These are phyloP conservation scores for Pelecanoides urinatrix DNA, from an alignment of 2,113 vertebrate genomes.

Conservation along the genomic window DNA sequence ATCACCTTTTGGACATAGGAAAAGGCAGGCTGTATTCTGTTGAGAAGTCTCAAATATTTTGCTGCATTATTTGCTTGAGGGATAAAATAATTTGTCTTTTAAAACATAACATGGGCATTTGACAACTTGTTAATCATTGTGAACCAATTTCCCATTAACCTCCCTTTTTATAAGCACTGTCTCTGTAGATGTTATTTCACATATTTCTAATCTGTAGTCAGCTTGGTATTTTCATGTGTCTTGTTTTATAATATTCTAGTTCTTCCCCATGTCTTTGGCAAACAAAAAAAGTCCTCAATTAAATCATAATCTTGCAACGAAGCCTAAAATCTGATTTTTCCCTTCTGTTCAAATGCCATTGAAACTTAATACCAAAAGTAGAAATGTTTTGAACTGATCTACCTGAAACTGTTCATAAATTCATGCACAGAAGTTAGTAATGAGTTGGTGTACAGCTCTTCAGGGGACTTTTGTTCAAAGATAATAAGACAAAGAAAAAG, in stretches of 20 bases:
- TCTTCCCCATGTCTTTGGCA: not conserved
- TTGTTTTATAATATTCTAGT: not conserved
- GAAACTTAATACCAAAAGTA: not conserved
- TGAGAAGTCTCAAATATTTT: not conserved
- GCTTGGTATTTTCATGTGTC: not conserved
- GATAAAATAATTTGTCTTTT: not conserved
- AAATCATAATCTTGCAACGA: not conserved
- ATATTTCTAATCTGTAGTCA: not conserved
- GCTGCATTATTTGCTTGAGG: not conserved
- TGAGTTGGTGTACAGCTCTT: not conserved
- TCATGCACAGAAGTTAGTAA: not conserved
- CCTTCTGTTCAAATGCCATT: not conserved
- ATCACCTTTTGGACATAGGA: not conserved
- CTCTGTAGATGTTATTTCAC: not conserved
- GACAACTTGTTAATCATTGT: not conserved
- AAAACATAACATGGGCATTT: not conserved
- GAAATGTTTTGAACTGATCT: not conserved
- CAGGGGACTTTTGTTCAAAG: not conserved
- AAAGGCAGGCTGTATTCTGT: not conserved
- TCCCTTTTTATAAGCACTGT: not conserved
- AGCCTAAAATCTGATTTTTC: not conserved
- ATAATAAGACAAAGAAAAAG: not conserved
- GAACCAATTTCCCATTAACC: not conserved
- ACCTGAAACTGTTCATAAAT: constrained; percentile 4
- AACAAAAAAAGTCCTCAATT: not conserved